These are phyloP conservation scores for Hipposideros armiger DNA, from an alignment of 2,113 vertebrate genomes.

Conservation along the genomic window DNA sequence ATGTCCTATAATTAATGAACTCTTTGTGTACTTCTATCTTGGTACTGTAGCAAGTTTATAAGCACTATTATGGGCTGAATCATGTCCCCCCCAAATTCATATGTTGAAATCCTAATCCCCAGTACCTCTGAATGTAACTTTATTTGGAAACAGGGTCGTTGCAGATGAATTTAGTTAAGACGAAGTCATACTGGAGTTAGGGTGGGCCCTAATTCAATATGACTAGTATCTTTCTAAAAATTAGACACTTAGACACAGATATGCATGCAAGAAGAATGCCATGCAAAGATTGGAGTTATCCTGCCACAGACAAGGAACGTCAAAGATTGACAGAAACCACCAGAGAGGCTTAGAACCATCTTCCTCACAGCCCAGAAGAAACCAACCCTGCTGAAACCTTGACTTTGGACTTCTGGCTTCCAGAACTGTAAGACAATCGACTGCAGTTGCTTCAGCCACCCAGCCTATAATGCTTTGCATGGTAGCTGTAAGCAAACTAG, in stretches of 20 bases:
- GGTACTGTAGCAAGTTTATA: not conserved
- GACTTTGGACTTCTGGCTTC: not conserved
- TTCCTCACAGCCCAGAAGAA: not conserved
- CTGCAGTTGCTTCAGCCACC: not conserved
- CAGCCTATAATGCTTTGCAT: not conserved
- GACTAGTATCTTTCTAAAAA: not conserved
- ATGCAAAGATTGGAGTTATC: not conserved
- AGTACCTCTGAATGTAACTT: not conserved
- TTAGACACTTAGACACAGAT: not conserved
- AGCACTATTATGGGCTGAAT: not conserved
- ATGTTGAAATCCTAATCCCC: not conserved
- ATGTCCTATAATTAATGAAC: not conserved
- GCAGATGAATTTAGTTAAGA: not conserved
- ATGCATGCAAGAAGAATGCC: not conserved
- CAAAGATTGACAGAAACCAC: not conserved
- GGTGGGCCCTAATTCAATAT: not conserved
- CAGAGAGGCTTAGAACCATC: not conserved
- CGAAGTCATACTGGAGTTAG: not conserved
- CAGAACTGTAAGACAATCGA: not conserved
- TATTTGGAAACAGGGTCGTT: not conserved
- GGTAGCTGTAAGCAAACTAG: not conserved
- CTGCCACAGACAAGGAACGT: not conserved
- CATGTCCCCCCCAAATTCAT: not conserved
- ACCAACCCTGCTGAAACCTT: not conserved
- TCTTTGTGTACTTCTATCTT: not conserved